A percentile compares a stretch with the other conserved stretches of the same genome.
These are phyloP conservation scores for Myxocyprinus asiaticus DNA, from an alignment of 2,113 vertebrate species.

Conservation along the genomic window DNA sequence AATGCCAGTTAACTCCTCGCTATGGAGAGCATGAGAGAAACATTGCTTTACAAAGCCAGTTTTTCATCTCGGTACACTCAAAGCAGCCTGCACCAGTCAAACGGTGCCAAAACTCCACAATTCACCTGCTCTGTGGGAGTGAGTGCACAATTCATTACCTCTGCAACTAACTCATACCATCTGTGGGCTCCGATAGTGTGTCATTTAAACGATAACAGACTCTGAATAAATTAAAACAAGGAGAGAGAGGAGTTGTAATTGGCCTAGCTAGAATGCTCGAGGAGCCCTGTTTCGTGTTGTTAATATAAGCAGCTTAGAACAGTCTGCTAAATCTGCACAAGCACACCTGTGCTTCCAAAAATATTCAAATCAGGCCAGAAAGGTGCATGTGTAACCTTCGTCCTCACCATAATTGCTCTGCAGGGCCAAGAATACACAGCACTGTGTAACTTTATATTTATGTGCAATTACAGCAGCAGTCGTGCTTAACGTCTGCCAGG, in stretches of 20 bases:
- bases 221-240: conserved; percentile 57
- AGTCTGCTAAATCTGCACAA: conserved; percentile 43
- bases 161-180: conserved; percentile 21
- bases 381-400: conserved; percentile 44
- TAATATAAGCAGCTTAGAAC: conserved; percentile 38
- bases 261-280: conserved; percentile 62
- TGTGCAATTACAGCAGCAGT: conserved; percentile 47
- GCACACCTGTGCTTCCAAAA: conserved; percentile 66
- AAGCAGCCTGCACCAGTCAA: neutral
- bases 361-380: conserved; percentile 62
- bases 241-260: conserved; percentile 69
- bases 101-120: neutral
- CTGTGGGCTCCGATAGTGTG: conserved; percentile 61
- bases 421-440: neutral
- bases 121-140: conserved; percentile 22
- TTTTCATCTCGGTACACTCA: neutral
- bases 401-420: conserved; percentile 50
- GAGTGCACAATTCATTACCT: conserved; percentile 37
- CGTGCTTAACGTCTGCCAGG: conserved; percentile 4
- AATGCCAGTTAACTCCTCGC: conserved; percentile 33
- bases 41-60: conserved; percentile 18
- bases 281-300: conserved; percentile 26
- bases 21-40: neutral
- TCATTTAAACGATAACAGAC: conserved; percentile 71
- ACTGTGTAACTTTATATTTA: conserved; percentile 36